These are phyloP conservation scores for Cryptocephalus primarius DNA, from an alignment of 2,888 invertebrate genomes.

Conservation along the genomic window DNA sequence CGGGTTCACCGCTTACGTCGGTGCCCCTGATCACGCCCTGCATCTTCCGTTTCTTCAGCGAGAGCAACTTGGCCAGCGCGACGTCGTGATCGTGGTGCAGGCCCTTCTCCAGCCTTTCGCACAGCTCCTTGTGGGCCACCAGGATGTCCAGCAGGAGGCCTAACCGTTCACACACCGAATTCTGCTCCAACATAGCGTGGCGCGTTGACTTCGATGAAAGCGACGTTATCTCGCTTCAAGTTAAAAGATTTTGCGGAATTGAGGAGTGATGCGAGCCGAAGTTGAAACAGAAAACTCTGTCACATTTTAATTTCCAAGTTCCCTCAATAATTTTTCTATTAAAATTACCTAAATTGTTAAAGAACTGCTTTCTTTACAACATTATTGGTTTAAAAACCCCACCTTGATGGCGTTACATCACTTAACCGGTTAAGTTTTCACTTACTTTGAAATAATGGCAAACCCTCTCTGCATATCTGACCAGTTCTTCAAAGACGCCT, in stretches of 20 bases:
- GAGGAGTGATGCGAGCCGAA: too few species aligned
- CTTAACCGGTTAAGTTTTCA: too few species aligned
- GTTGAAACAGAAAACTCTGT: too few species aligned
- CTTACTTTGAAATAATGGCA: constrained; percentile 40
- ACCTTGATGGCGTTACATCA: too few species aligned
- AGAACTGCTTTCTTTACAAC: too few species aligned
- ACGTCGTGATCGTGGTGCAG: constrained; percentile 51
- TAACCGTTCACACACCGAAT: constrained; percentile 44
- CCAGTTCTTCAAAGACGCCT: constrained; percentile 33
- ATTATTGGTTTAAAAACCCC: too few species aligned
- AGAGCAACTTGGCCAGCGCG: constrained; percentile 49
- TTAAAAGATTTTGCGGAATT: not conserved
- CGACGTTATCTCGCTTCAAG: constrained; percentile 38
- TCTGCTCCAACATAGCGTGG: constrained; percentile 43
- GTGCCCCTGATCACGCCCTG: constrained; percentile 51
- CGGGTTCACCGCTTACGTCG: constrained; percentile 37
- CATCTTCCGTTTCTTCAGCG: constrained; percentile 50
- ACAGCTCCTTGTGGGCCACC: constrained; percentile 45
- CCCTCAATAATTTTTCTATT: too few species aligned
- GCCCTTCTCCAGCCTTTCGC: constrained; percentile 50
- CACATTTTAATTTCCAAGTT: too few species aligned
- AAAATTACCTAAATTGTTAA: too few species aligned
- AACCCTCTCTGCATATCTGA: constrained; percentile 44
- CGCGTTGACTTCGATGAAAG: constrained; percentile 41
- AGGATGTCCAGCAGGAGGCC: constrained; percentile 44